Conservation (phyloP, 2,113 vertebrate species). For the Gavialis gangeticus region DNA sequence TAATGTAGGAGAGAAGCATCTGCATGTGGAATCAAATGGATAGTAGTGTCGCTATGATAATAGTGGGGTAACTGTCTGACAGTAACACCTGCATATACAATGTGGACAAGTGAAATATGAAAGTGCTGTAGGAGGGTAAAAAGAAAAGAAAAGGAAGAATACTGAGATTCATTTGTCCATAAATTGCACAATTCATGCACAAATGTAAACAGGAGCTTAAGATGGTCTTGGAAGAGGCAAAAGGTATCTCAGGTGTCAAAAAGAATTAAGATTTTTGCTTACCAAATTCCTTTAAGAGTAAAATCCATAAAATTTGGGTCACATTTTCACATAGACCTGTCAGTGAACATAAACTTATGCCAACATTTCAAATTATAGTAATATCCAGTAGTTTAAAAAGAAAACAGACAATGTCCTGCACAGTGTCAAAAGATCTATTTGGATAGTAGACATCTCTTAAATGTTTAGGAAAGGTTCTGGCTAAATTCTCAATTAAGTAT, state of each 20-base stretch:
- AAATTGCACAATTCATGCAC: not conserved
- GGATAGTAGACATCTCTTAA: not conserved
- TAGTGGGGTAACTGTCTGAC: not conserved
- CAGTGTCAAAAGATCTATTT: not conserved
- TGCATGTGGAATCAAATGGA: not conserved
- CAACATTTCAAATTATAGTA: not conserved
- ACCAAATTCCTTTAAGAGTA: not conserved
- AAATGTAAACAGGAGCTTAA: not conserved
- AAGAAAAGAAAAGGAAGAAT: not conserved
- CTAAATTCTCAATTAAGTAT: not conserved
- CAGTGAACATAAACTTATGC: not conserved
- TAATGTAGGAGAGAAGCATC: not conserved
- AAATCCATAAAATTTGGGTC: not conserved
- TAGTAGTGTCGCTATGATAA: not conserved
- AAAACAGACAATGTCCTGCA: not conserved
- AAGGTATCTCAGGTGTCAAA: not conserved
- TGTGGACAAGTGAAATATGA: not conserved
- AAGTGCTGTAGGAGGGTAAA: not conserved
- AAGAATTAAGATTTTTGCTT: not conserved
- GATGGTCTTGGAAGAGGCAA: not conserved
- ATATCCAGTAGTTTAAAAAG: not conserved
- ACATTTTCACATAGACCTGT: not conserved
- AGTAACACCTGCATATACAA: not conserved
- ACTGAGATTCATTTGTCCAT: not conserved
- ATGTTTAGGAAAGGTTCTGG: not conserved